These are phyloP conservation scores for Drosophila kuntzei DNA, from an alignment of 2,888 invertebrate genomes.

Conservation along the genomic window DNA sequence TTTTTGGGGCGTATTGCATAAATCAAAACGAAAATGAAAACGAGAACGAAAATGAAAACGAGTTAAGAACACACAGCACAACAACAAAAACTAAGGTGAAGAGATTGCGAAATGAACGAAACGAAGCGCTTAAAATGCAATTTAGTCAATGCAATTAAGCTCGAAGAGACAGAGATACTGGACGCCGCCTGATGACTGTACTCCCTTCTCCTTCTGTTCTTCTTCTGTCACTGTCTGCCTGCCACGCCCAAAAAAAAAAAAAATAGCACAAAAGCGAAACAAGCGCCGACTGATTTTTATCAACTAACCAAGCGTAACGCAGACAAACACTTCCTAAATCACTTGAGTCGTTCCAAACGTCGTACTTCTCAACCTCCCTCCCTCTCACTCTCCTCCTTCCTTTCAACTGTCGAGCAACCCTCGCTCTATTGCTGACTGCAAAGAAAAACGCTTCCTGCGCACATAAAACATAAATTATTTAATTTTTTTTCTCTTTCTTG, in stretches of 20 bases:
- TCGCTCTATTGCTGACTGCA: conserved; percentile 21
- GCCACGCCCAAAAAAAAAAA: conserved; percentile 27
- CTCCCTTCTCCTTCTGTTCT: not conserved
- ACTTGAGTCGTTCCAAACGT: conserved; percentile 67
- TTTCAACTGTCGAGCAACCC: conserved; percentile 46
- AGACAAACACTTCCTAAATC: conserved; percentile 84
- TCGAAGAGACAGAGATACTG: not conserved
- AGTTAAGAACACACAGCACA: not conserved
- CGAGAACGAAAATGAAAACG: conserved; percentile 41
- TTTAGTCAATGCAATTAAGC: conserved; percentile 75
- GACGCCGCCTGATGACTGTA: conserved; percentile 6
- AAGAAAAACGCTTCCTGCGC: conserved; percentile 72
- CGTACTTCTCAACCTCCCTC: not conserved
- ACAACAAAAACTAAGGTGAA: conserved; percentile 3
- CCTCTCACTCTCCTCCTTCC: not conserved
- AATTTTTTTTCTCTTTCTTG: conserved; percentile 57
- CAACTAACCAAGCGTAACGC: conserved; percentile 84
- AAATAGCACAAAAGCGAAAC: conserved; percentile 46
- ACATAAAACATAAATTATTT: conserved; percentile 79
- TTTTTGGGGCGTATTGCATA: conserved; percentile 20
- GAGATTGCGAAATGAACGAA: conserved; percentile 35
- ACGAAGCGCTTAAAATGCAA: conserved; percentile 69
- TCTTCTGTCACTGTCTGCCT: conserved; percentile 3
- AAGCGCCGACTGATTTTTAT: conserved; percentile 81
- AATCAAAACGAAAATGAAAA: conserved; percentile 32